These are phyloP conservation scores for Biston betularia DNA, from an alignment of 2,888 invertebrate genomes.

Conservation along the genomic window DNA sequence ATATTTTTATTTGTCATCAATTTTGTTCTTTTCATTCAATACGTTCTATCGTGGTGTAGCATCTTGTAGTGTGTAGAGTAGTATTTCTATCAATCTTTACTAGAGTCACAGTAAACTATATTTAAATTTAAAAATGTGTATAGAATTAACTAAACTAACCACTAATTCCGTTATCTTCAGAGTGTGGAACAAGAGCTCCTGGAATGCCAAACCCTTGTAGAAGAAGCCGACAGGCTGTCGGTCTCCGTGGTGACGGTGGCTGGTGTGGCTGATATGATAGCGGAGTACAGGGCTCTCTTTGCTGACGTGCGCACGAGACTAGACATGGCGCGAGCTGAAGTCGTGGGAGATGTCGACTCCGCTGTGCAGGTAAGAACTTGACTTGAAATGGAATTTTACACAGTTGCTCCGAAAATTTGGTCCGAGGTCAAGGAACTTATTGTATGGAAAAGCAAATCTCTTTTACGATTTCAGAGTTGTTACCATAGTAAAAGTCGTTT, in stretches of 20 bases:
- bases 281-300: constrained; percentile 74
- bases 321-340: constrained; percentile 68
- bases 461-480: no score
- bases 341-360: constrained; percentile 72
- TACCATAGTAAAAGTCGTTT: no score
- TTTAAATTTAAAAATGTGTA: background rate
- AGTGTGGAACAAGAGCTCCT: constrained; percentile 70
- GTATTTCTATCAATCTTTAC: no score
- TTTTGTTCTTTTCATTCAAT: no score
- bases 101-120: no score
- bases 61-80: no score
- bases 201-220: constrained; percentile 71
- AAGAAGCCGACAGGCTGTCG: constrained; percentile 72
- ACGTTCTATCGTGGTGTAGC: no score
- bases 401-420: no score
- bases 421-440: no score
- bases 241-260: constrained; percentile 54
- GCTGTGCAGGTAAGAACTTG: constrained; percentile 71
- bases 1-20: background rate
- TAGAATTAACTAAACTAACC: background rate
- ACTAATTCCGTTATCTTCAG: constrained; percentile 47
- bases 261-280: constrained; percentile 71
- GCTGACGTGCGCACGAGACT: constrained; percentile 71
- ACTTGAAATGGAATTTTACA: background rate
- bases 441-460: no score